Conservation (phyloP, 2,113 vertebrate species). For the Syngnathus typhle region DNA sequence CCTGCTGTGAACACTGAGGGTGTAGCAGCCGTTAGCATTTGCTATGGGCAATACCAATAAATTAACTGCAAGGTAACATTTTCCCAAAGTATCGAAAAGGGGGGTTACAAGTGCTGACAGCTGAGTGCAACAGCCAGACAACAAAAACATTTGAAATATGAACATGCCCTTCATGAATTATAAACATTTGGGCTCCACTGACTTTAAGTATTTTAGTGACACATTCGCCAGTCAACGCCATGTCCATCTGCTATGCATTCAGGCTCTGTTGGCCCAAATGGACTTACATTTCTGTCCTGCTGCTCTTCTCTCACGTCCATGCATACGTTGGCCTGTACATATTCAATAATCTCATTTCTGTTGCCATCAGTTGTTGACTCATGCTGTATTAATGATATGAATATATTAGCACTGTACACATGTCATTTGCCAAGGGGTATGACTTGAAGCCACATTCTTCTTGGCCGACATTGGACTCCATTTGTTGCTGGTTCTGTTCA, state of each 20-base stretch:
- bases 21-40: too few relatives aligned
- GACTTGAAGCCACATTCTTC: too few relatives aligned
- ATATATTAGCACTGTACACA: neutral
- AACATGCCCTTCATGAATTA: conserved; percentile 21
- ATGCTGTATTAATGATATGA: conserved; percentile 14
- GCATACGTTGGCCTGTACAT: conserved; percentile 10
- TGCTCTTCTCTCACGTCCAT: conserved; percentile 9
- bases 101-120: neutral
- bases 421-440: neutral
- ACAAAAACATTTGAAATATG: conserved; percentile 20
- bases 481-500: neutral
- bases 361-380: neutral
- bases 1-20: too few relatives aligned
- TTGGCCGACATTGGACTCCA: too few relatives aligned
- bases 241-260: conserved; percentile 45
- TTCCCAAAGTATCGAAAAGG: neutral
- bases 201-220: conserved; percentile 37
- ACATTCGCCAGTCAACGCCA: conserved; percentile 44
- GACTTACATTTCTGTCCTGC: conserved; percentile 25
- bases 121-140: neutral
- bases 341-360: conserved; percentile 11
- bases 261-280: conserved; percentile 22
- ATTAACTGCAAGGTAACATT: neutral
- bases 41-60: too few relatives aligned
- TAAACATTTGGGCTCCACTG: conserved; percentile 29